Percentiles rank a stretch among this genome's conserved stretches.
Evolutionary conservation across 30 jellyfish, hydroid and myxozoan species (phyloP).

Genomic region (Rhopilema esculentum): DNA sequence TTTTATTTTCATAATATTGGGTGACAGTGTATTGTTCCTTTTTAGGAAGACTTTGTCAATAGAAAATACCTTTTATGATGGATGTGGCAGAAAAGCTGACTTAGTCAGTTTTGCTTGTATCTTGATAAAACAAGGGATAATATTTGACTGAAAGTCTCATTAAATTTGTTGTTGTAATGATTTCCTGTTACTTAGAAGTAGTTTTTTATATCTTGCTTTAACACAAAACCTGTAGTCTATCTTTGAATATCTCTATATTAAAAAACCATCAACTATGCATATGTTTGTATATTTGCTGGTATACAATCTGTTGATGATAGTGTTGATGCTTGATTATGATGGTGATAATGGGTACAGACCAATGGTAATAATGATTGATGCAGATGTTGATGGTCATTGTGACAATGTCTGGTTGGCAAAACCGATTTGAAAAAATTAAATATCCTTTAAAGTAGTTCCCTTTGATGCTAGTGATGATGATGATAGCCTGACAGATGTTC

Average conservation of each 20-base stretch:
- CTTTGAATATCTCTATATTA: too few relatives aligned
- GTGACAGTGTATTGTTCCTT: neutral
- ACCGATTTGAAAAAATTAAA: too few relatives aligned
- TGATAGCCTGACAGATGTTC: too few relatives aligned
- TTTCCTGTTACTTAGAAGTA: neutral
- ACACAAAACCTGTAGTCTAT: too few relatives aligned
- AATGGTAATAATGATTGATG: neutral
- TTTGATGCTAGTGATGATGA: too few relatives aligned
- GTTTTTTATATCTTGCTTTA: too few relatives aligned
- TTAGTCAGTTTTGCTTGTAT: constrained; percentile 15
- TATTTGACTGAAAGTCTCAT: neutral
- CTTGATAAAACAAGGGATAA: constrained; percentile 45
- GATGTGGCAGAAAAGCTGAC: constrained; percentile 65
- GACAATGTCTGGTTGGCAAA: neutral
- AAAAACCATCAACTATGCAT: too few relatives aligned
- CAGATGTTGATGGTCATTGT: neutral
- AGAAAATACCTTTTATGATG: constrained; percentile 64
- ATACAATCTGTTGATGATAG: too few relatives aligned
- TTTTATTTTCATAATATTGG: too few relatives aligned
- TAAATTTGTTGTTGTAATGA: neutral
- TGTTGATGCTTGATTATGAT: neutral
- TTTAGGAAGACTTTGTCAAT: neutral
- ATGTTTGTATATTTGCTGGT: too few relatives aligned
- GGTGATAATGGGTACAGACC: neutral
- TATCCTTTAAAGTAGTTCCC: too few relatives aligned